Conservation (phyloP, 2,113 vertebrate species). For the Psettodes erumei region DNA sequence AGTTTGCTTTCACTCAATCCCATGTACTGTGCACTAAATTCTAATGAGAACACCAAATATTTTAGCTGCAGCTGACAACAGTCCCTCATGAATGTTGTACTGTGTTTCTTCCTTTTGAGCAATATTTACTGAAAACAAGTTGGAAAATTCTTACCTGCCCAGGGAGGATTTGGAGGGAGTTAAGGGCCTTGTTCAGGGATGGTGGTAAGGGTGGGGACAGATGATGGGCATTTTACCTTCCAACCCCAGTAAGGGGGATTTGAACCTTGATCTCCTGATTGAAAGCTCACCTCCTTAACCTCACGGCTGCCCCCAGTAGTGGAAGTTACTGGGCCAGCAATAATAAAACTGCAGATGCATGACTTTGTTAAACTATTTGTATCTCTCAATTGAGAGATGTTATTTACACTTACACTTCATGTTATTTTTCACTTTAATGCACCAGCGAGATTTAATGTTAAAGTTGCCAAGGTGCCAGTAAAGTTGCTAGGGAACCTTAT, state of each 20-base stretch:
- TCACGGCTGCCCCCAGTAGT: no score
- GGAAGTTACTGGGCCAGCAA: no score
- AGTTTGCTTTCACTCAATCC: no score
- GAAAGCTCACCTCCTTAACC: no score
- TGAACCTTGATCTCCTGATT: no score
- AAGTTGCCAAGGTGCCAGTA: slow-evolving; percentile 17
- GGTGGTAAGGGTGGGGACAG: no score
- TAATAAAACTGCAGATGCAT: not conserved
- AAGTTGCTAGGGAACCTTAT: slow-evolving; percentile 12
- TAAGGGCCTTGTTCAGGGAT: no score
- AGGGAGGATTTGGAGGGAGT: no score
- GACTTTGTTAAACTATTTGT: not conserved
- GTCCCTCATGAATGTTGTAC: not conserved
- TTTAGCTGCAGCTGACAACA: not conserved
- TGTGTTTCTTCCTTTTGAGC: not conserved
- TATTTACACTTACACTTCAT: not conserved
- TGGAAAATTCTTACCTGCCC: no score
- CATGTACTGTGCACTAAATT: not conserved
- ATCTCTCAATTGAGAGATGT: not conserved
- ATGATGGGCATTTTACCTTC: no score
- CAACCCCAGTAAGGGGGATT: no score
- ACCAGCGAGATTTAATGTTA: not conserved
- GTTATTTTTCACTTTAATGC: slow-evolving; percentile 1
- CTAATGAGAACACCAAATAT: not conserved
- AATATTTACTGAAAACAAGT: no score